Percentiles rank a stretch among this genome's conserved stretches.
phyloP scores from a whole-genome alignment of 2,888 invertebrate genomes.

The Nephrocerus scutellatus region DNA sequence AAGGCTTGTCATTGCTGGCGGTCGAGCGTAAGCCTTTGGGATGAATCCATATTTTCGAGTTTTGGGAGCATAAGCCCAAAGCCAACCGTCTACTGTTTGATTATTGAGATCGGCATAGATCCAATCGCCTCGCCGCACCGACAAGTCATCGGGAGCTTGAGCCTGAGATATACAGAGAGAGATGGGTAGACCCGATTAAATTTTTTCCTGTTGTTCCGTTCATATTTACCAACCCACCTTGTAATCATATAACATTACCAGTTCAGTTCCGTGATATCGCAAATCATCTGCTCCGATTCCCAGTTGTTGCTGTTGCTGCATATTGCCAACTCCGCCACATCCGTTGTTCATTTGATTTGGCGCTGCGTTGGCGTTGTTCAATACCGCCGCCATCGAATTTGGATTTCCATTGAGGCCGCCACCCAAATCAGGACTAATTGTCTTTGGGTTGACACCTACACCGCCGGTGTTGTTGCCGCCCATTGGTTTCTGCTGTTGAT shows the following conservation, averaged over 20 bases:
- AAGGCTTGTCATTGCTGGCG: conserved; percentile 80
- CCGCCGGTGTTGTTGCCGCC: conserved; percentile 23
- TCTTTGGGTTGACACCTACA: no score
- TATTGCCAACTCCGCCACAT: conserved; percentile 26
- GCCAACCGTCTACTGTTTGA: conserved; percentile 91
- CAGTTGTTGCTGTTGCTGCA: conserved; percentile 33
- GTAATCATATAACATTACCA: conserved; percentile 92
- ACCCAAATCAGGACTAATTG: conserved; percentile 21
- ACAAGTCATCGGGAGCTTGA: conserved; percentile 87
- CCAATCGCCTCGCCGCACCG: conserved; percentile 88
- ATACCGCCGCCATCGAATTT: conserved; percentile 15
- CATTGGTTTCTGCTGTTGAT: conserved; percentile 13
- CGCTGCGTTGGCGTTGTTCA: conserved; percentile 24
- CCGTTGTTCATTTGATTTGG: conserved; percentile 25
- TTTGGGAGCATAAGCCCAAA: conserved; percentile 92
- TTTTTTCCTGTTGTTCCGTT: not conserved
- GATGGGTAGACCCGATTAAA: not conserved
- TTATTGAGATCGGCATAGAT: conserved; percentile 89
- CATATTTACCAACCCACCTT: conserved; percentile 52
- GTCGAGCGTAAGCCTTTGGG: conserved; percentile 87
- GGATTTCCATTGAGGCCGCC: conserved; percentile 18
- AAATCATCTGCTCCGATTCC: conserved; percentile 55
- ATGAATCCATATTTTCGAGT: conserved; percentile 90
- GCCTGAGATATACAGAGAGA: conserved; percentile 51
- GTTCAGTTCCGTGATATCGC: conserved; percentile 79